Base-by-base conservation (phyloP, 2,888 invertebrate genomes). In the Opisthograptis luteolata region DNA sequence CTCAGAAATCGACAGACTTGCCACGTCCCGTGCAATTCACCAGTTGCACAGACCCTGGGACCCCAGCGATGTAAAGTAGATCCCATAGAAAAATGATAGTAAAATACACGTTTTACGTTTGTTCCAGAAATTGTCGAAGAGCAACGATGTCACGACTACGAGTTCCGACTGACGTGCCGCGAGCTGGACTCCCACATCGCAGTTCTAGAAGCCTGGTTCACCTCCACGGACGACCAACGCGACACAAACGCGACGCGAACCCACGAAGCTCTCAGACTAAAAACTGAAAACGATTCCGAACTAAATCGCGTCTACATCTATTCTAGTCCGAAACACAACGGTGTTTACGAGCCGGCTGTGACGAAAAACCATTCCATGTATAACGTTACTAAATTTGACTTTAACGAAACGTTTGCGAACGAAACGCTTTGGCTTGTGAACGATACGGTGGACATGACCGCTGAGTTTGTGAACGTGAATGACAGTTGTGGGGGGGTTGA, bases 81-180 rank as follows among this genome's bases (percentile, higher is more conserved):
- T n/a, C n/a, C n/a, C n/a, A n/a, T n/a, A n/a, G n/a, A n/a, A n/a
- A n/a, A n/a, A n/a, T n/a, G n/a, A n/a, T n/a, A n/a, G n/a, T n/a
- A n/a, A n/a, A n/a, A n/a, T n/a, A n/a, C n/a, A n/a, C n/a, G n/a
- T n/a, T 8, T 13, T 3, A 1, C 7, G 52, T 52, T 79, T 69
- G 69, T 92, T 92, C 3, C 91, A 94, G 94, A 94, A 91, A 92
- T 93, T 62, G 93, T 94, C 46, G 92, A 93, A 74, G 92, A 92
- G 68, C 92, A 91, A 67, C 92, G 92, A 68, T 93, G 93, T 69
- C 88, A 93, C 76, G 91, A 92, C 68, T 91, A 85, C 73, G 90
- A 91, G 67, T 91, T 94, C 67, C 88, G 92, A 13, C 80, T 94
- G 32, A 94, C 93, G 2, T 94, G 94, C 65, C 92, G 93, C 19